phyloP scores from a whole-genome alignment of 2,888 invertebrate genomes.

The Euclidia mi region DNA sequence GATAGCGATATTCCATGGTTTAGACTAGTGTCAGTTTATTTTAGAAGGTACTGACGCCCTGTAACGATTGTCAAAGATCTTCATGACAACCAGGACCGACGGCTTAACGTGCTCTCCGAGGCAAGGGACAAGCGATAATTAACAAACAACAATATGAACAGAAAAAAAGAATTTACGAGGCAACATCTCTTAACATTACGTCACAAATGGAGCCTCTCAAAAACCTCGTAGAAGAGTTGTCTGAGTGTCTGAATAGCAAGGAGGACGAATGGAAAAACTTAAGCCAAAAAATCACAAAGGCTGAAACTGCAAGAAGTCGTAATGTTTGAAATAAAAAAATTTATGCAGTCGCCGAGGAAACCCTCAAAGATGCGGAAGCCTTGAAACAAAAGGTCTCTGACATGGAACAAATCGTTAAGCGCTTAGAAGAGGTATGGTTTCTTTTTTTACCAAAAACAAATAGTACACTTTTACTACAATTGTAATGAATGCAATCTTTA shows the following conservation, averaged over 20 bases:
- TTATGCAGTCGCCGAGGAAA: constrained; percentile 85
- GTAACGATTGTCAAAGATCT: too few species aligned
- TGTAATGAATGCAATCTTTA: too few species aligned
- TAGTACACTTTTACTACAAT: too few species aligned
- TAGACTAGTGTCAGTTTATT: too few species aligned
- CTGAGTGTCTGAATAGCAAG: constrained; percentile 85
- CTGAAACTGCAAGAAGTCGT: constrained; percentile 89
- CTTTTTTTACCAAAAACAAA: constrained; percentile 3
- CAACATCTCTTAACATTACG: constrained; percentile 89
- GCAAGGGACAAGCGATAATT: too few species aligned
- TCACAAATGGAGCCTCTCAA: constrained; percentile 90
- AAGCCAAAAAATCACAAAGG: constrained; percentile 88
- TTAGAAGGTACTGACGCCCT: too few species aligned
- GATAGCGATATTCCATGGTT: too few species aligned
- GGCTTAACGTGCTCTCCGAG: too few species aligned
- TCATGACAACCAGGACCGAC: too few species aligned
- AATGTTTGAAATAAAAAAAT: constrained; percentile 86
- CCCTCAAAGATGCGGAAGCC: constrained; percentile 91
- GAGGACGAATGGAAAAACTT: constrained; percentile 89
- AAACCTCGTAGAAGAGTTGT: constrained; percentile 87
- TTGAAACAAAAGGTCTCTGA: constrained; percentile 91
- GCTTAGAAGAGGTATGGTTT: constrained; percentile 81
- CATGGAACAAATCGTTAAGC: constrained; percentile 88
- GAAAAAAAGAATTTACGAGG: constrained; percentile 92
- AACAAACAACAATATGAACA: constrained; percentile 93